Evolutionary conservation across 1,140 invertebrate species (phyloP).

Genomic region (Magallana ariakensis): DNA sequence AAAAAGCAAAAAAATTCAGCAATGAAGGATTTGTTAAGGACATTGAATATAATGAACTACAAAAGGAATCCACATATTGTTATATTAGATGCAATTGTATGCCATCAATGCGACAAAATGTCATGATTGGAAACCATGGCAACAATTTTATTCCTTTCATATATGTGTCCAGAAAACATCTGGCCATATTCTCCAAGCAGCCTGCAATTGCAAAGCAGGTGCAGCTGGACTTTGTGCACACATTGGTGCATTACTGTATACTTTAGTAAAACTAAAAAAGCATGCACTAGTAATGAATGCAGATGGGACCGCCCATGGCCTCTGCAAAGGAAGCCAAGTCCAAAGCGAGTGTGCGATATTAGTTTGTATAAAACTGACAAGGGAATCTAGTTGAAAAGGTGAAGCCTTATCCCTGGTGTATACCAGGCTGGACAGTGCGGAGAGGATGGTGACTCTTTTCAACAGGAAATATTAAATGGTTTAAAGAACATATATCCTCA

Average conservation of each 20-base stretch:
- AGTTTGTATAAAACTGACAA: neutral
- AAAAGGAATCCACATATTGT: neutral
- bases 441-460: conserved; percentile 37
- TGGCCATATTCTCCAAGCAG: conserved; percentile 26
- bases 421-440: conserved; percentile 1
- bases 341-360: neutral
- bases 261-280: conserved; percentile 33
- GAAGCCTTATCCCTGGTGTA: conserved; percentile 12
- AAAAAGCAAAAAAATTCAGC: conserved; percentile 12
- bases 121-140: conserved; percentile 16
- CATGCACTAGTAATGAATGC: conserved; percentile 36
- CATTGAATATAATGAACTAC: neutral
- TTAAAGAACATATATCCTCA: conserved; percentile 26
- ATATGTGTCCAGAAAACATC: conserved; percentile 20
- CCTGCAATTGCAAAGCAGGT: conserved; percentile 43
- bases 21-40: neutral
- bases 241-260: conserved; percentile 2
- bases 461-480: conserved; percentile 18
- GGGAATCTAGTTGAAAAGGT: neutral
- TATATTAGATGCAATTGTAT: conserved; percentile 35
- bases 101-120: conserved; percentile 28
- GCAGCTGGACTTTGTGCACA: conserved; percentile 24
- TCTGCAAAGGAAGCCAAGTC: neutral
- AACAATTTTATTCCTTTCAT: conserved; percentile 8
- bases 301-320: neutral